Conservation (phyloP, 2,797 vertebrate genomes). For the Pseudochaenichthys georgianus region DNA sequence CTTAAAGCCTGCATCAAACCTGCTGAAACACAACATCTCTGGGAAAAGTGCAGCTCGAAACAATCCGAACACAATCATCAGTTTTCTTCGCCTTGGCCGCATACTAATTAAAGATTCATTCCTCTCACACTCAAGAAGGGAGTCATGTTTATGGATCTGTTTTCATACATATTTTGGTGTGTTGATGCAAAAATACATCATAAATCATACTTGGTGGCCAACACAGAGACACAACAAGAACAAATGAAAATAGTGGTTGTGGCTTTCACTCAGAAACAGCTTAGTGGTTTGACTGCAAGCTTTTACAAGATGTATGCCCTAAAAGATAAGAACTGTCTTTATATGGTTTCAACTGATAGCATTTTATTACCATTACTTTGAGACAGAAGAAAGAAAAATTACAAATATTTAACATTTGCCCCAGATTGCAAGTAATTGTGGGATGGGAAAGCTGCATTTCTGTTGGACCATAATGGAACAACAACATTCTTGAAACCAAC, state of each 20-base stretch:
- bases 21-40: slow-evolving; percentile 69
- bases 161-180: slow-evolving; percentile 32
- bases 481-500: slow-evolving; percentile 6
- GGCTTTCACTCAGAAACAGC: slow-evolving; percentile 14
- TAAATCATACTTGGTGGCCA: slow-evolving; percentile 38
- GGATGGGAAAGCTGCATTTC: slow-evolving; percentile 22
- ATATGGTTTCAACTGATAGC: slow-evolving; percentile 3
- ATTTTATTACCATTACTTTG: neutral
- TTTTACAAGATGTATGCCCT: neutral
- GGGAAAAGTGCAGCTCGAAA: slow-evolving; percentile 62
- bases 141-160: slow-evolving; percentile 15
- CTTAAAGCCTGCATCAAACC: slow-evolving; percentile 58
- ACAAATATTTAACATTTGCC: slow-evolving; percentile 5
- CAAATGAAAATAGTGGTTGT: slow-evolving; percentile 8
- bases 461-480: slow-evolving; percentile 11
- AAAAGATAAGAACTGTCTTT: slow-evolving; percentile 9
- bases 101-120: slow-evolving; percentile 35
- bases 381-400: neutral
- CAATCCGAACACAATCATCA: slow-evolving; percentile 59
- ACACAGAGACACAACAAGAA: slow-evolving; percentile 30
- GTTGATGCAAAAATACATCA: slow-evolving; percentile 26
- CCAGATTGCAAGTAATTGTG: neutral
- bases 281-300: slow-evolving; percentile 15
- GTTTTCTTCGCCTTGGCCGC: slow-evolving; percentile 19
- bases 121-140: slow-evolving; percentile 27